phyloP scores from a whole-genome alignment of 92 coral and sea anemone species.

The Siderastrea siderea region DNA sequence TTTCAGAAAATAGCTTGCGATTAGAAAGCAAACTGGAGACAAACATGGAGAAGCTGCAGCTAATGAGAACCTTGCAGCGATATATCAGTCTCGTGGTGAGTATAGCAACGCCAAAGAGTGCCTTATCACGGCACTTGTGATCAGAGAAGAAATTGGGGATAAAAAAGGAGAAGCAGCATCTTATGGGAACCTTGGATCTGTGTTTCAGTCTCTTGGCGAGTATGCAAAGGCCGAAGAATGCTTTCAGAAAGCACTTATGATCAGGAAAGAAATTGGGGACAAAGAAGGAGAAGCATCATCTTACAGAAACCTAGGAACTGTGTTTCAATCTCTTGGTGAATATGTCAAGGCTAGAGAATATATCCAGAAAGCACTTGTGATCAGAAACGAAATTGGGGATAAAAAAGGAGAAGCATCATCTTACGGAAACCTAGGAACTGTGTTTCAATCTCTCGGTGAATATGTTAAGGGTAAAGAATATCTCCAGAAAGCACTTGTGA shows the following conservation, averaged over 20 bases:
- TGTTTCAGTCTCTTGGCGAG: background rate
- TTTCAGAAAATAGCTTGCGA: no score
- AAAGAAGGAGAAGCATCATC: background rate
- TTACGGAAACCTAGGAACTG: background rate
- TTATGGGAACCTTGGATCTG: background rate
- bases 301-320: background rate
- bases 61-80: background rate
- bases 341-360: background rate
- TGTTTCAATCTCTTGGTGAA: background rate
- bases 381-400: background rate
- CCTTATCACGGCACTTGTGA: background rate
- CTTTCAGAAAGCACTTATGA: background rate
- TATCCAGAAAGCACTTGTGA: background rate
- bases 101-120: background rate
- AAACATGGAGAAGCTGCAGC: background rate
- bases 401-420: background rate
- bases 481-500: background rate
- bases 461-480: background rate
- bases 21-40: background rate
- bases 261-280: background rate
- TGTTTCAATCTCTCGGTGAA: background rate
- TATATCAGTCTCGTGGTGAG: background rate
- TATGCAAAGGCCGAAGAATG: background rate
- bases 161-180: background rate
- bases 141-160: background rate